Base-by-base conservation (phyloP, 2,797 vertebrate genomes). In the Nannoperca obscura region DNA sequence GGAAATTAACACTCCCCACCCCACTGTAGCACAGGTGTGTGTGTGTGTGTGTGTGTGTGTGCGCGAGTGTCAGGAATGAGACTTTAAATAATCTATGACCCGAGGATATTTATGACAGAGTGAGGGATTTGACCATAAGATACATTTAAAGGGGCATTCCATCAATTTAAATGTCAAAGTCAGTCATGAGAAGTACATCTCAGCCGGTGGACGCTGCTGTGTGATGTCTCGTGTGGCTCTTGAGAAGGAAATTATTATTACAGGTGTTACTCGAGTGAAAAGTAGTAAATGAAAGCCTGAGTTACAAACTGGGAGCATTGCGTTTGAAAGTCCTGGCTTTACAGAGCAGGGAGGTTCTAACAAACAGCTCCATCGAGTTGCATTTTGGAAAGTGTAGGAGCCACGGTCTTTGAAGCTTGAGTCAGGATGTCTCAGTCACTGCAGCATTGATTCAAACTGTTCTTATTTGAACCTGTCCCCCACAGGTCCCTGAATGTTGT, bases 1-100 rank as follows among this genome's bases (percentile, higher is more conserved):
- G 62, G 79, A 55, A 74, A 83, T 84, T 66, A 78, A 70, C 66
- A 34, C 34, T 44, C 36, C 30, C 27, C n/a, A n/a, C n/a, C 11
- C 55, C 4, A 30, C 38, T 69, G 57, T 27, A 24, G 44, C 47
- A n/a, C 24, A 40, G 32, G 40, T 42, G 57, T 46, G 30, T 30
- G 46, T 17, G 44, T 62, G 22, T 55, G 46, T 27, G 24, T 12
- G 40, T 44, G 19, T 12, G 14, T 34, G 47, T 36, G 67, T 49
- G 58, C 34, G 38, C 22, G 64, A 4, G 44, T 54, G 60, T 59
- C 30, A 47, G 22, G 32, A 47, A 20, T 47, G 9, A 30, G 24
- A 58, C 27, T 36, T 60, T 14, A 64, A 22, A 72, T 20, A 63
- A 61, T 32, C 19, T 53, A 52, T 32, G 42, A 60, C 67, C 52